phyloP scores from a whole-genome alignment of 2,113 vertebrate species.

The Protomyctophum bolini region DNA sequence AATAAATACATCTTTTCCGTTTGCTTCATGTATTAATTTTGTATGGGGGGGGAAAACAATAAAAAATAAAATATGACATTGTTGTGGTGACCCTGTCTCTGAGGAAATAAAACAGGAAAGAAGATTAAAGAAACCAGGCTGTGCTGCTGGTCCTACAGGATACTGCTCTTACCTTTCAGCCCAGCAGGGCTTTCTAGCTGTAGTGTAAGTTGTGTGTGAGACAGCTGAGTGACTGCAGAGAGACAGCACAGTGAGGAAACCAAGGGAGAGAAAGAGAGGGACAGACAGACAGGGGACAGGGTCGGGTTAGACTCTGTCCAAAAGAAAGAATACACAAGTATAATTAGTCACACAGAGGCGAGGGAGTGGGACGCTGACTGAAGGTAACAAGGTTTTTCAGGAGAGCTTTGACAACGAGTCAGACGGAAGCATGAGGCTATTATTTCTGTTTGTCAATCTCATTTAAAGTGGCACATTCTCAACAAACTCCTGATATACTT shows the following conservation, averaged over 20 bases:
- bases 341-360: slow-evolving; percentile 48
- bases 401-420: slow-evolving; percentile 21
- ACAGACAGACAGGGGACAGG: slow-evolving; percentile 24
- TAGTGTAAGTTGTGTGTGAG: slow-evolving; percentile 67
- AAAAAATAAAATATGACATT: not conserved
- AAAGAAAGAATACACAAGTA: slow-evolving; percentile 24
- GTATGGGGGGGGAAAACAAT: no score
- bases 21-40: not conserved
- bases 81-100: no score
- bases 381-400: slow-evolving; percentile 41
- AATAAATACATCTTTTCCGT: no score
- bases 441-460: not conserved
- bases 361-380: slow-evolving; percentile 25
- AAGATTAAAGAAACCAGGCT: no score
- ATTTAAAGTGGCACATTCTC: not conserved
- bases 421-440: slow-evolving; percentile 24
- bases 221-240: slow-evolving; percentile 77
- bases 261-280: slow-evolving; percentile 37
- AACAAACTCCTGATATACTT: not conserved
- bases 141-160: no score
- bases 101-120: no score
- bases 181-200: slow-evolving; percentile 75
- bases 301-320: slow-evolving; percentile 35
- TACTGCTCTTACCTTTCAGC: slow-evolving; percentile 77
- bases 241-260: slow-evolving; percentile 48